Conservation (phyloP, 1,140 invertebrate species). For the Teleogryllus occipitalis region DNA sequence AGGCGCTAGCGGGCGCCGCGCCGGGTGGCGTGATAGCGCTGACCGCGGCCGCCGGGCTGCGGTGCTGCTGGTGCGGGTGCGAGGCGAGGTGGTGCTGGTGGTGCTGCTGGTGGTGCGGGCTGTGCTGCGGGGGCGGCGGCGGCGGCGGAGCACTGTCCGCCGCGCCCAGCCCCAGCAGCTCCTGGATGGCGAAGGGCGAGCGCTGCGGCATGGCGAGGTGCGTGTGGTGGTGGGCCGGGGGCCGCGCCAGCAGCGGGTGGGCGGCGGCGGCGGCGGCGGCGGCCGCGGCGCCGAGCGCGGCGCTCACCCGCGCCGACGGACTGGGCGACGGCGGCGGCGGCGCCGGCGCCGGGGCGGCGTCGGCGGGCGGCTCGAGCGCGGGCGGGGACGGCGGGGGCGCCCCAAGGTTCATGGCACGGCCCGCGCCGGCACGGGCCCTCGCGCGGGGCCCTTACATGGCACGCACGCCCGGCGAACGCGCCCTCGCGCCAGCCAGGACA, state of each 20-base stretch:
- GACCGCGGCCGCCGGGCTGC: constrained; percentile 35
- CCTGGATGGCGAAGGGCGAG: constrained; percentile 86
- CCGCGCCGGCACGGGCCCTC: too few relatives aligned
- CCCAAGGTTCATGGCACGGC: too few relatives aligned
- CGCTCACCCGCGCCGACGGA: background rate
- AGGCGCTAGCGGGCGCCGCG: constrained; percentile 39
- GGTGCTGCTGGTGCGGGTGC: constrained; percentile 28
- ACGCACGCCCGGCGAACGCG: too few relatives aligned
- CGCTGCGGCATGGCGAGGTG: constrained; percentile 55
- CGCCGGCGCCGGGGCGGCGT: constrained; percentile 7
- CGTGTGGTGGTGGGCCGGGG: background rate
- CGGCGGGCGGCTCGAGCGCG: background rate
- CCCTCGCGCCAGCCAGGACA: too few relatives aligned
- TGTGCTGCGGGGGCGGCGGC: constrained; percentile 30
- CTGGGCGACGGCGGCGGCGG: constrained; percentile 10
- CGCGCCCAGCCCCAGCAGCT: constrained; percentile 68
- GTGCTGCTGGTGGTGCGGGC: constrained; percentile 31
- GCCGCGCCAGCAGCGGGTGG: too few relatives aligned
- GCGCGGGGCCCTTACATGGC: too few relatives aligned
- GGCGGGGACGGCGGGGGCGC: too few relatives aligned
- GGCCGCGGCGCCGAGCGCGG: background rate
- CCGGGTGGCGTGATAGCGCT: constrained; percentile 37
- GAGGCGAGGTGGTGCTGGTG: constrained; percentile 7
- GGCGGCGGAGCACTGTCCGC: constrained; percentile 32
- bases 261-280: background rate